Base-by-base conservation (phyloP, 2,797 vertebrate species). In the Pempheris klunzingeri region DNA sequence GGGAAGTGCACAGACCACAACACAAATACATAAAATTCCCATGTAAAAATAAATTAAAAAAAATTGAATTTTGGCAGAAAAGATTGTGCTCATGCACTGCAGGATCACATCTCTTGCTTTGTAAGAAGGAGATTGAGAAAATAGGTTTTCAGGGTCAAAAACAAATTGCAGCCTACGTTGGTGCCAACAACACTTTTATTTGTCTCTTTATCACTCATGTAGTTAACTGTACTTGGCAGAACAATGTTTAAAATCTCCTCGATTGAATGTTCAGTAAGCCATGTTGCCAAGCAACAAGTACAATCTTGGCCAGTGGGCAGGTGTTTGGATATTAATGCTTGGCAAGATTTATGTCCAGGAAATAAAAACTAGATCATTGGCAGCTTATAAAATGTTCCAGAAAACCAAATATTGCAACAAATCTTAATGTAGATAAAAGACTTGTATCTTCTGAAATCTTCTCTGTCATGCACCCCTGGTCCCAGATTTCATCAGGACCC, bases 241-340 rank as follows among this genome's bases (percentile, higher is more conserved):
- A 65, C 41, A 60, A n/a, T 17, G 22, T 61, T 52, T 22, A 73
- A 75, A 63, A 47, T 49, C 41, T 73, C 55, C 26, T 62, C 52
- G 22, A 74, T 75, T 78, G 18, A 32, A 80, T 62, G 58, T 41
- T 46, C 12, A 52, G 15, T 80, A 71, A 74, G 65, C 18, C 69
- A 24, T 15, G 84, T 88, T 83, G 80, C 85, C 72, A 74, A 66
- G 86, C 77, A 66, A 76, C 57, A 6, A 75, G 58, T 69, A 38
- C 36, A 71, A 58, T 83, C 80, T 79, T 65, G 73, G 59, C 78
- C n/a, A 57, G 13, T 59, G 36, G 32, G 24, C 63, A 67, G 43
- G 38, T 44, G 46, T 60, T 84, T 75, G 49, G 55, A 76, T 47
- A 57, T 75, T 54, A 47, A 74, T 61, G 20, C 70, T 78, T 84